These are phyloP conservation scores for Streptopelia turtur DNA, from an alignment of 2,797 vertebrate genomes.

Conservation along the genomic window DNA sequence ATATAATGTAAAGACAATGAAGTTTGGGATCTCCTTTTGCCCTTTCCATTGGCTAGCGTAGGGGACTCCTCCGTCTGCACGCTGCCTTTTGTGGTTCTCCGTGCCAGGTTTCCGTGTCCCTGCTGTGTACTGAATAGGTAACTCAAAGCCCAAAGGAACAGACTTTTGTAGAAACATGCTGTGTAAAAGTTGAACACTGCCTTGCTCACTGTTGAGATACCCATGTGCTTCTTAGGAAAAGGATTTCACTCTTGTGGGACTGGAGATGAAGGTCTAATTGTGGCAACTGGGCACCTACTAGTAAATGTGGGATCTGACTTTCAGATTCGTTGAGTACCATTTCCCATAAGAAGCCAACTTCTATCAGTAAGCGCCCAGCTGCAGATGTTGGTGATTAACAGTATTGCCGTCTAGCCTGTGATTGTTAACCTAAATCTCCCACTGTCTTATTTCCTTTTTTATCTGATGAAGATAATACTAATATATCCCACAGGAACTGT, in stretches of 20 bases:
- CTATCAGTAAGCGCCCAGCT: not conserved
- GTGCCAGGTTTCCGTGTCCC: not conserved
- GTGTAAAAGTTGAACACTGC: not conserved
- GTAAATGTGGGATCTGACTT: not conserved
- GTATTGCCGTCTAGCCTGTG: not conserved
- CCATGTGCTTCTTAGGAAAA: not conserved
- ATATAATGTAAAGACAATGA: not conserved
- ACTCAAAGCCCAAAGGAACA: not conserved
- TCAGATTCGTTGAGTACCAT: not conserved
- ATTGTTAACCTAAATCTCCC: not conserved
- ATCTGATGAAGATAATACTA: not conserved
- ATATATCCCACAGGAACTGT: not conserved
- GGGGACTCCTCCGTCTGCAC: not conserved
- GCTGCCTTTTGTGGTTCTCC: not conserved
- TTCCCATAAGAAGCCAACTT: not conserved
- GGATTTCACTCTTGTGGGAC: not conserved
- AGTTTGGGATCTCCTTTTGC: constrained; percentile 6
- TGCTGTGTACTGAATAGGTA: not conserved
- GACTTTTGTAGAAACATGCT: not conserved
- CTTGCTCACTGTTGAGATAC: not conserved
- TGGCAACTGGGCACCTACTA: not conserved
- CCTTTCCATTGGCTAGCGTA: not conserved
- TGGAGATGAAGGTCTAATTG: not conserved
- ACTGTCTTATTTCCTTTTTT: not conserved
- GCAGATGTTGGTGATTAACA: not conserved